phyloP scores from a whole-genome alignment of 1,140 invertebrate species.

The Ruditapes philippinarum region DNA sequence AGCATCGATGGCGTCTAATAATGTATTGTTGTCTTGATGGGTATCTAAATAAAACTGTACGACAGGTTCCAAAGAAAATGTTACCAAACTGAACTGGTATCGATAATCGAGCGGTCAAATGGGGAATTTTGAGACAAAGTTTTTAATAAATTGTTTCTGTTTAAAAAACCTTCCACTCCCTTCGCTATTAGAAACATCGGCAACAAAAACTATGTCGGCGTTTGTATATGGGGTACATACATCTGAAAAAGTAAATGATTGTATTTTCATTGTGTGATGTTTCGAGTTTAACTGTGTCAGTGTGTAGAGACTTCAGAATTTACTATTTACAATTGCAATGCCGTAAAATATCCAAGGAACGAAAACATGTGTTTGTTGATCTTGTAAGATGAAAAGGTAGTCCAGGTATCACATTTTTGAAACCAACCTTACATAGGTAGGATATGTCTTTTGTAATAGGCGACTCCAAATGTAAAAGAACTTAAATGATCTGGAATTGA shows the following conservation, averaged over 20 bases:
- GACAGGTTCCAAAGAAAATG: neutral
- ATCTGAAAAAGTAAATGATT: constrained; percentile 32
- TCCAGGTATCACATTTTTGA: no score
- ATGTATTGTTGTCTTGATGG: neutral
- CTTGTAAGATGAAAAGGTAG: no score
- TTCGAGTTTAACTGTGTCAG: no score
- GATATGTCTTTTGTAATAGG: no score
- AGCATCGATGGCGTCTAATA: neutral
- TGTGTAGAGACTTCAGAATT: no score
- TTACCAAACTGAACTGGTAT: neutral
- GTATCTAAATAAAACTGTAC: neutral
- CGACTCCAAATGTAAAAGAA: no score
- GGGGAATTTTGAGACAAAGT: neutral
- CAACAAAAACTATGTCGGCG: constrained; percentile 16
- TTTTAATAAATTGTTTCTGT: neutral
- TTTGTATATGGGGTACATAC: neutral
- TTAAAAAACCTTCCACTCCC: neutral
- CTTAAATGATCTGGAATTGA: no score
- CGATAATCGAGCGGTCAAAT: neutral
- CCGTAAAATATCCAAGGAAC: no score
- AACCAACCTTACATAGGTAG: no score
- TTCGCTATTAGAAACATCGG: neutral
- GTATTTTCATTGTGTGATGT: no score
- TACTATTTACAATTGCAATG: no score
- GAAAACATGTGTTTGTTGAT: no score